Evolutionary conservation across 2,888 invertebrate species (phyloP).

Genomic region (Pristionchus mayeri): DNA sequence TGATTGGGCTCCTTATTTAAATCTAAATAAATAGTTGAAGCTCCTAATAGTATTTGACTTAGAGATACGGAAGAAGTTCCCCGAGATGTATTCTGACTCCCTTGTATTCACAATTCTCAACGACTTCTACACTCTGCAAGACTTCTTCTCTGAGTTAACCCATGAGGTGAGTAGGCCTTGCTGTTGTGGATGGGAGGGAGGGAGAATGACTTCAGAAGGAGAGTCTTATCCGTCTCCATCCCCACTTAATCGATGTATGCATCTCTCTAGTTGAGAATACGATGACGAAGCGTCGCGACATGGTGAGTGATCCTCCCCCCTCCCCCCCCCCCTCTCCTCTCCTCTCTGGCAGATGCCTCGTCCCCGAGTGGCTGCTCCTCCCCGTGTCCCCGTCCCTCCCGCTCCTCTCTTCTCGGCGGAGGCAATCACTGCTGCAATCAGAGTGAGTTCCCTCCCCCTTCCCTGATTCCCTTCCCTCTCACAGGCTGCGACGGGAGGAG

Average conservation of each 20-base stretch:
- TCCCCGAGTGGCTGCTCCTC: not conserved
- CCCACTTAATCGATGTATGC: not conserved
- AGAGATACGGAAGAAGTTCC: not conserved
- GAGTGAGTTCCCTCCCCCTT: not conserved
- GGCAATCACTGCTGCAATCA: slow-evolving; percentile 4
- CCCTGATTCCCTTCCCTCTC: not conserved
- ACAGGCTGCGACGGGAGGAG: slow-evolving; percentile 14
- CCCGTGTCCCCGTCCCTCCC: not conserved
- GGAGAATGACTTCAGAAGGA: not conserved
- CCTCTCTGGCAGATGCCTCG: not conserved
- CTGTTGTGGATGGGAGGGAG: not conserved
- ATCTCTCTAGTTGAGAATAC: not conserved
- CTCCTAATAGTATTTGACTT: not conserved
- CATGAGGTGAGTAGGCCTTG: not conserved
- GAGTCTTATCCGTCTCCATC: not conserved
- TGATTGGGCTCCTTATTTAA: no score
- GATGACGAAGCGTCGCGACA: not conserved
- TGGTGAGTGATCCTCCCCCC: not conserved
- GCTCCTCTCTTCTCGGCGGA: slow-evolving; percentile 25
- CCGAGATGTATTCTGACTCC: not conserved
- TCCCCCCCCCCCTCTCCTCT: not conserved
- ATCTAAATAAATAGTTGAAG: no score
- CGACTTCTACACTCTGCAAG: not conserved
- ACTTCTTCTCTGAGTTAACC: not conserved
- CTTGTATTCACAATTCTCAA: not conserved